Conservation (phyloP, 2,113 vertebrate species). For the Gallinago media region DNA sequence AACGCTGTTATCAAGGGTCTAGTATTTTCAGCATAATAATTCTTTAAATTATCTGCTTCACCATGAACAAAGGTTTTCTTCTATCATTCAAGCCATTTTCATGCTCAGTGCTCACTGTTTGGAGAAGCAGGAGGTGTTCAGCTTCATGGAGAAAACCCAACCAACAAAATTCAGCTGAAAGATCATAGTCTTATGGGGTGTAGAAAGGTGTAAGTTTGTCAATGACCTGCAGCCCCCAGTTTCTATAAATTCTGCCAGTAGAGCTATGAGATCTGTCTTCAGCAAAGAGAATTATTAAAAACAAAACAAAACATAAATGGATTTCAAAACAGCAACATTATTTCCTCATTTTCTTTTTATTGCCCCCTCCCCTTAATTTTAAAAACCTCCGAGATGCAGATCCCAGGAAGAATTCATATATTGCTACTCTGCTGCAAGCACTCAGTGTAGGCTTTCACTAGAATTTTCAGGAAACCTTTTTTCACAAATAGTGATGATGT, state of each 20-base stretch:
- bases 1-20: not conserved
- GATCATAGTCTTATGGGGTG: not conserved
- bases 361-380: rapidly evolving
- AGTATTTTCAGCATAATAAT: not conserved
- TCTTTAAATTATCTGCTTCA: not conserved
- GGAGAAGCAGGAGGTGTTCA: not conserved
- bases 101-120: not conserved
- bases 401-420: not conserved
- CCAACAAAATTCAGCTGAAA: not conserved
- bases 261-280: not conserved
- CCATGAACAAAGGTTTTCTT: not conserved
- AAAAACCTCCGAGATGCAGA: not conserved
- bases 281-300: not conserved
- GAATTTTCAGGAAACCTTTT: not conserved
- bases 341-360: not conserved
- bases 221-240: not conserved
- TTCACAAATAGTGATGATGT: not conserved
- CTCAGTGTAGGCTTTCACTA: not conserved
- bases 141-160: not conserved
- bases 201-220: not conserved
- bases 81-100: not conserved
- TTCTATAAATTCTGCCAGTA: not conserved
- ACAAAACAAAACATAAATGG: not conserved
- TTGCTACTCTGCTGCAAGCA: not conserved
- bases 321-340: not conserved